Evolutionary conservation across 92 coral and sea anemone species (phyloP).

Genomic region (Zoanthus sansibaricus): DNA sequence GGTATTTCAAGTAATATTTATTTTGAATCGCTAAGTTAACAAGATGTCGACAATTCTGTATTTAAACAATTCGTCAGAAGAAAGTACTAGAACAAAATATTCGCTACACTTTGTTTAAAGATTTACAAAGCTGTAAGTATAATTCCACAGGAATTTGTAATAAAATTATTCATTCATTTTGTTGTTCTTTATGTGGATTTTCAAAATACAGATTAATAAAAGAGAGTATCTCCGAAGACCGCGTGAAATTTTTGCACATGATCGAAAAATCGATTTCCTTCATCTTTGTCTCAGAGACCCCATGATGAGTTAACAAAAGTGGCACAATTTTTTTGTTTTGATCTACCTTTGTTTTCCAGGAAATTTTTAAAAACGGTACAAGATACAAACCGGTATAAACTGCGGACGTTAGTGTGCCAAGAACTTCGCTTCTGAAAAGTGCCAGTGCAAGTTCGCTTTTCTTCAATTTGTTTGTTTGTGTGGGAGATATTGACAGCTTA

Average conservation of each 20-base stretch:
- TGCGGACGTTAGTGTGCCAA: constrained; percentile 7
- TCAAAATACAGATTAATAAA: too few relatives aligned
- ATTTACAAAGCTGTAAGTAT: constrained; percentile 13
- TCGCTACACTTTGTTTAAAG: not conserved
- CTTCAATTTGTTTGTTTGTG: constrained; percentile 18
- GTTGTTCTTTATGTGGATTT: not conserved
- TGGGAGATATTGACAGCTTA: not conserved
- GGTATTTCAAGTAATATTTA: constrained; percentile 21
- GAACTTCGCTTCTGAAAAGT: constrained; percentile 42
- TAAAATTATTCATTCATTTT: constrained; percentile 1
- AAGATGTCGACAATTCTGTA: not conserved
- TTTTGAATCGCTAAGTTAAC: not conserved
- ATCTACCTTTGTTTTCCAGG: not conserved
- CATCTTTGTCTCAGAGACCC: constrained; percentile 20
- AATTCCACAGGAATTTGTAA: constrained; percentile 21
- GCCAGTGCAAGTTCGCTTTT: constrained; percentile 36
- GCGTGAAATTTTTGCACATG: not conserved
- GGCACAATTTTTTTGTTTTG: not conserved
- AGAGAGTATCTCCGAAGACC: not conserved
- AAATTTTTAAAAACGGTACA: not conserved
- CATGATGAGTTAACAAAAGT: constrained; percentile 18
- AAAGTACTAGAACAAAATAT: not conserved
- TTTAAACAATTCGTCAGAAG: constrained; percentile 3
- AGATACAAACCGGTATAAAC: not conserved
- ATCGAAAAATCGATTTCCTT: constrained; percentile 1